Percentiles rank a stretch among this genome's conserved stretches.
These are phyloP conservation scores for Pelusios castaneus DNA, from an alignment of 2,113 vertebrate genomes.

Conservation along the genomic window DNA sequence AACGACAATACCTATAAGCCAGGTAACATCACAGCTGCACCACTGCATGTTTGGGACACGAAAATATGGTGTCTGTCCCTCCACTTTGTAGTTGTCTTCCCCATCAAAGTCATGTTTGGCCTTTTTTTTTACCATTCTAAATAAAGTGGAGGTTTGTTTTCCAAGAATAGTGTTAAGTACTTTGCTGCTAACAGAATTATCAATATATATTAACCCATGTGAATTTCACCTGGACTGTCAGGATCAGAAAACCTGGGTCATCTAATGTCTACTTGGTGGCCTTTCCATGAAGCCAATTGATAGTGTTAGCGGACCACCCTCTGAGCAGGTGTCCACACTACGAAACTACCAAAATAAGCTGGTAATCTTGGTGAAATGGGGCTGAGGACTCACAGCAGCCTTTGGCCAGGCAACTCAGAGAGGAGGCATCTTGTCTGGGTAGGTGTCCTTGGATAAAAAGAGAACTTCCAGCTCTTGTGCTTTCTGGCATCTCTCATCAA, in stretches of 20 bases:
- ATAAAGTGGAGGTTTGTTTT: neutral
- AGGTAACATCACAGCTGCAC: neutral
- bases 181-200: neutral
- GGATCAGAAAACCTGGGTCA: neutral
- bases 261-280: neutral
- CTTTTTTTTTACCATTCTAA: neutral
- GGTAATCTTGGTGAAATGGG: neutral
- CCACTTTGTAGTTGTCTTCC: neutral
- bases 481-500: neutral
- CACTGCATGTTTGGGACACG: neutral
- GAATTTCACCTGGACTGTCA: neutral
- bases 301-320: neutral
- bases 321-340: neutral
- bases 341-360: neutral
- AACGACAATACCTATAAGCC: neutral
- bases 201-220: neutral
- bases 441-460: neutral
- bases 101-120: neutral
- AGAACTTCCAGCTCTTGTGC: neutral
- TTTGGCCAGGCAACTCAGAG: neutral
- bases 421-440: neutral
- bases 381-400: neutral
- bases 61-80: neutral
- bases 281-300: neutral
- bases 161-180: neutral